These are phyloP conservation scores for Fringilla coelebs DNA, from an alignment of 2,797 vertebrate species.

Conservation along the genomic window DNA sequence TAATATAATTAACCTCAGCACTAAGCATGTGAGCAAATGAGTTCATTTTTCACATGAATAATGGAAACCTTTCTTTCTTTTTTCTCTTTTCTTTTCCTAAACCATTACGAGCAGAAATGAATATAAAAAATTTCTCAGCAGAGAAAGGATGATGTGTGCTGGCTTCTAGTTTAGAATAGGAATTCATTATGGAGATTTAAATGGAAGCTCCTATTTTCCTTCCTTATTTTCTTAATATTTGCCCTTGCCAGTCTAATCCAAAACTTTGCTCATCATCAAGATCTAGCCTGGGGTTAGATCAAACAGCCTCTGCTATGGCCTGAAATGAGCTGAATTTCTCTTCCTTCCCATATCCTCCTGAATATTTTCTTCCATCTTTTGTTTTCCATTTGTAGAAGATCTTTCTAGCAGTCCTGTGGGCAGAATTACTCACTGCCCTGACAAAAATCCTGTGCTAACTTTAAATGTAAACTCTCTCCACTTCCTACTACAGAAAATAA, in stretches of 20 bases:
- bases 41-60: slow-evolving; percentile 46
- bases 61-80: not conserved
- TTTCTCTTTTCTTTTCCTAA: not conserved
- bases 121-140: not conserved
- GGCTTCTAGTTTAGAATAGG: not conserved
- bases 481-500: not conserved
- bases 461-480: not conserved
- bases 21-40: not conserved
- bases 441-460: not conserved
- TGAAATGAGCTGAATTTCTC: not conserved
- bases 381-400: not conserved
- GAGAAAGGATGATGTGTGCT: not conserved
- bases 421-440: not conserved
- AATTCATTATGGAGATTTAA: slow-evolving; percentile 18
- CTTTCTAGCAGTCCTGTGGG: not conserved
- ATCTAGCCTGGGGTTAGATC: not conserved
- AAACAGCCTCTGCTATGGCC: not conserved
- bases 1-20: slow-evolving; percentile 25
- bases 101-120: not conserved
- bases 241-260: not conserved
- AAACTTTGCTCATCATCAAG: not conserved
- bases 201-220: not conserved
- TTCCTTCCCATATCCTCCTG: not conserved
- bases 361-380: not conserved
- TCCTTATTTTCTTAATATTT: not conserved